phyloP scores from a whole-genome alignment of 1,140 invertebrate species.

The Ditylenchus dipsaci region DNA sequence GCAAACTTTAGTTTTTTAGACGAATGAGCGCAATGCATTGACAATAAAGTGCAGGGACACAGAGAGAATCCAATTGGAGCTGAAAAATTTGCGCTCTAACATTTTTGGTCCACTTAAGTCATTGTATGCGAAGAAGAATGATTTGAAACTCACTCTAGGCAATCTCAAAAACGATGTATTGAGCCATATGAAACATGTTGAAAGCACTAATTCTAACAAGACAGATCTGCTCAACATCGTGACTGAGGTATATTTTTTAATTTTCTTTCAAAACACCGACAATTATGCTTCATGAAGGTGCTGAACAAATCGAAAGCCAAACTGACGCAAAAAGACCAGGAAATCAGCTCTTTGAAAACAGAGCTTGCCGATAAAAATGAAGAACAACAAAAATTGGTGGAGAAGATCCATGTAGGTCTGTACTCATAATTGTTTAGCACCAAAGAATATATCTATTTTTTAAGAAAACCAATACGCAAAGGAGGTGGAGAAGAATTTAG shows the following conservation, averaged over 20 bases:
- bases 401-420: neutral
- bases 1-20: conserved; percentile 15
- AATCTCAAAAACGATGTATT: neutral
- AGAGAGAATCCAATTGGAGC: neutral
- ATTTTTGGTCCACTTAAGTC: neutral
- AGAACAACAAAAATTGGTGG: neutral
- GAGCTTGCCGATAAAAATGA: neutral
- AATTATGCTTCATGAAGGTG: neutral
- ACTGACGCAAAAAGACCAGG: conserved; percentile 15
- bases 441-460: neutral
- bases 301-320: neutral
- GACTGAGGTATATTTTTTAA: neutral
- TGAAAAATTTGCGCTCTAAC: neutral
- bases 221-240: neutral
- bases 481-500: conserved; percentile 23
- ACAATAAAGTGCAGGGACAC: conserved; percentile 6
- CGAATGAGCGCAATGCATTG: conserved; percentile 6
- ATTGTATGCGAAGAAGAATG: neutral
- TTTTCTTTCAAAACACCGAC: neutral
- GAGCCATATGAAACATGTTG: neutral
- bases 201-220: neutral
- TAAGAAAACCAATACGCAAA: conserved; percentile 1
- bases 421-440: neutral
- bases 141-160: neutral
- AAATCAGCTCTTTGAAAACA: conserved; percentile 5